Evolutionary conservation across 53 echinoderm and acorn worm genomes (phyloP).

Genomic region (Temnopleurus reevesii): DNA sequence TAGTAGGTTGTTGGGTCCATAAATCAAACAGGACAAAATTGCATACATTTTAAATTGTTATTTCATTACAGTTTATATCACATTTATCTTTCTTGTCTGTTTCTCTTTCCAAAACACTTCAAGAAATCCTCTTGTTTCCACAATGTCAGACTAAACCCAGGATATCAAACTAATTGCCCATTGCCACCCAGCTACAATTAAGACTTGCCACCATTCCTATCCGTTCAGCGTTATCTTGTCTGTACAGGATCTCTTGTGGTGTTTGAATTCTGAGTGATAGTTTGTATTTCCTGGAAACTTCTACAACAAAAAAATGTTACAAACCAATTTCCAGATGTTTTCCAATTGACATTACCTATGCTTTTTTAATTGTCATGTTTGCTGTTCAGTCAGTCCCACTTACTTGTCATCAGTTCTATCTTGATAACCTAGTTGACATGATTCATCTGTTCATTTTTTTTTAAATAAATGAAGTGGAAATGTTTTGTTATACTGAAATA

Average conservation of each 20-base stretch:
- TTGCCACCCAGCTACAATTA: neutral
- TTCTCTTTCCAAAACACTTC: no score
- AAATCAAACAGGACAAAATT: no score
- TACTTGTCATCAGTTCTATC: neutral
- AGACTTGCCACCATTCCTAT: neutral
- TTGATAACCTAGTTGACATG: neutral
- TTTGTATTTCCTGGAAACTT: conserved; percentile 6
- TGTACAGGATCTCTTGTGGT: conserved; percentile 6
- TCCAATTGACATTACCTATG: neutral
- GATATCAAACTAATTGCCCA: neutral
- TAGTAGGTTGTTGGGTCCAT: no score
- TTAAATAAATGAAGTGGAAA: no score
- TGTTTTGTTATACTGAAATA: no score
- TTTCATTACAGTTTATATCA: no score
- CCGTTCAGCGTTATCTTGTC: neutral
- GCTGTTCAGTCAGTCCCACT: neutral
- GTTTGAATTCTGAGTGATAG: neutral
- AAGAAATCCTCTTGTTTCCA: no score
- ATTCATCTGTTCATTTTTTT: neutral
- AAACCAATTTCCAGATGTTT: neutral
- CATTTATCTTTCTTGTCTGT: no score
- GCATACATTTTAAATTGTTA: no score
- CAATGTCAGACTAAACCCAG: neutral
- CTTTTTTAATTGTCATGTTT: no score
- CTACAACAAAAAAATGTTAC: neutral